A percentile compares a stretch with the other conserved stretches of the same genome.
Conservation (phyloP, 2,113 vertebrate species). For the Neotoma lepida region DNA sequence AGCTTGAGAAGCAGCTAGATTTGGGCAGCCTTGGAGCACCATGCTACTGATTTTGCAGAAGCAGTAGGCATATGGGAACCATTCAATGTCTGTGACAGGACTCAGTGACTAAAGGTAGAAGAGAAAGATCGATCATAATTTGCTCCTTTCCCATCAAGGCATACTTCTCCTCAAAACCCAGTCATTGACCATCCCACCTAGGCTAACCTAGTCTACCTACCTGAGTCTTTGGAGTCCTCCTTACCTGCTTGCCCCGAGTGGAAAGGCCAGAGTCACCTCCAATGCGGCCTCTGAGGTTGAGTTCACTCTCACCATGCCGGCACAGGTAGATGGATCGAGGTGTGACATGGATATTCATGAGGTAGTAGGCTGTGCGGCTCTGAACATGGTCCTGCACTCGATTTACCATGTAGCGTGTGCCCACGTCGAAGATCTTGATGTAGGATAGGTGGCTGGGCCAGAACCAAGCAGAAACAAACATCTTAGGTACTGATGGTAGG, state of each 20-base stretch:
- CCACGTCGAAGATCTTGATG: slow-evolving; percentile 96
- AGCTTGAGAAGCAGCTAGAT: background rate
- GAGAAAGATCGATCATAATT: background rate
- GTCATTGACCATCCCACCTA: background rate
- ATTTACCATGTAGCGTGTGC: slow-evolving; percentile 92
- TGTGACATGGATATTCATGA: slow-evolving; percentile 96
- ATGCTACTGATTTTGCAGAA: background rate
- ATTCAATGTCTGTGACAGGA: background rate
- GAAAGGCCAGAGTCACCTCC: slow-evolving; percentile 91
- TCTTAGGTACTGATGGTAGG: background rate
- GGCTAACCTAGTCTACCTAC: background rate
- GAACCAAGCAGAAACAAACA: slow-evolving; percentile 47
- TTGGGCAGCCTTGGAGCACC: background rate
- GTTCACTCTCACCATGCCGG: slow-evolving; percentile 94
- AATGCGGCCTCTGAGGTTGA: slow-evolving; percentile 91
- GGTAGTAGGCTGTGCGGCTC: slow-evolving; percentile 94
- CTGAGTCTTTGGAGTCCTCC: background rate
- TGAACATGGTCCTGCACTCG: slow-evolving; percentile 94
- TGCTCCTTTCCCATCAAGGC: background rate
- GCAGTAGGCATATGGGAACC: background rate
- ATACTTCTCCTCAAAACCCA: background rate
- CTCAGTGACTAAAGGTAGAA: background rate
- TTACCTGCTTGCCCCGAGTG: slow-evolving; percentile 85
- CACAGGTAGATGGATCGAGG: slow-evolving; percentile 93
- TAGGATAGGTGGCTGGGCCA: slow-evolving; percentile 89